These are phyloP conservation scores for Drosophila novamexicana DNA, from an alignment of 1,140 invertebrate species.

Conservation along the genomic window DNA sequence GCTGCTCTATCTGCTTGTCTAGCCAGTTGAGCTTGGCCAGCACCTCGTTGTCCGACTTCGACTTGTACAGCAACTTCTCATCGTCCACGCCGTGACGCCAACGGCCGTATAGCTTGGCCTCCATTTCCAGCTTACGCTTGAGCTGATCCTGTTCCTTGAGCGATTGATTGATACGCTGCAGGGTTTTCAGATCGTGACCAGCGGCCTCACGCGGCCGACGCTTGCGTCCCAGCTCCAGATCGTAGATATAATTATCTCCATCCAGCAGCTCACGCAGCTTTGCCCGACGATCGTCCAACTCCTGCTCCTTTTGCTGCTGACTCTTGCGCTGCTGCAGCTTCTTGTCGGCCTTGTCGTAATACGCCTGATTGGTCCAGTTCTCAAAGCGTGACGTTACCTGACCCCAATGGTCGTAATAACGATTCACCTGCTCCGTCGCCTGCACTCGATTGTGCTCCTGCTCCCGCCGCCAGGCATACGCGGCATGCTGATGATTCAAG, in stretches of 20 bases:
- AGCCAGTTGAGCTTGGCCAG: conserved; percentile 86
- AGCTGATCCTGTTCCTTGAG: conserved; percentile 84
- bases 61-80: conserved; percentile 79
- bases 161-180: conserved; percentile 83
- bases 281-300: conserved; percentile 84
- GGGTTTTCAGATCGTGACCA: conserved; percentile 56
- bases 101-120: conserved; percentile 85
- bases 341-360: conserved; percentile 85
- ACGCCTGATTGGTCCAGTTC: conserved; percentile 85
- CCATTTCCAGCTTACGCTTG: conserved; percentile 85
- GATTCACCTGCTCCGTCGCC: conserved; percentile 70
- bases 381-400: conserved; percentile 81
- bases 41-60: conserved; percentile 76
- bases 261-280: conserved; percentile 85
- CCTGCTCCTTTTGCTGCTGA: conserved; percentile 84
- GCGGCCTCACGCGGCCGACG: conserved; percentile 23
- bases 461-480: conserved; percentile 70
- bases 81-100: conserved; percentile 84
- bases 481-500: conserved; percentile 71
- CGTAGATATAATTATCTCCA: conserved; percentile 84
- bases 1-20: conserved; percentile 85
- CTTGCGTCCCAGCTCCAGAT: conserved; percentile 83
- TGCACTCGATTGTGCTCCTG: conserved; percentile 70
- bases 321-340: conserved; percentile 75
- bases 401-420: conserved; percentile 81